Base-by-base conservation (phyloP, 2,797 vertebrate species). In the Pseudochirops corinnae region DNA sequence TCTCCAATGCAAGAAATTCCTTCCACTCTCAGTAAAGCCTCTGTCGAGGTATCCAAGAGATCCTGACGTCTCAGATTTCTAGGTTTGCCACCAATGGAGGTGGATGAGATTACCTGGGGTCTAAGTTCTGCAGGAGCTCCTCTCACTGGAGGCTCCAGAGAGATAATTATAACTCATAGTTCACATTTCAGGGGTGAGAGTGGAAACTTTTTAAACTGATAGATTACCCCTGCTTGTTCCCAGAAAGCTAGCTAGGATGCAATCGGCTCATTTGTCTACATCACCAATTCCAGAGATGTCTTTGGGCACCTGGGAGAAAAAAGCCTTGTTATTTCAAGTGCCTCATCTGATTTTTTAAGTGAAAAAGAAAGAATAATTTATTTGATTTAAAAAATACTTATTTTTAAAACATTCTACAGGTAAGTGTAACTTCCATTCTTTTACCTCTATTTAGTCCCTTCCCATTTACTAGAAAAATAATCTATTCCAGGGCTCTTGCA, bases 401-500 rank as follows among this genome's bases (percentile, higher is more conserved):
- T 46, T 82, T 39, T 82, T 1, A 39, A 82, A 46, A 39, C 6
- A 4, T 87, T 87, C 39, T 46, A 1, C 46, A 87, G 74, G 39
- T 46, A 26, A 87, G 74, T 50, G 39, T 87, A 46, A 2, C n/a
- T 82, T 18, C 2, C 7, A 33, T n/a, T 82, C 14, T 82, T 39
- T 39, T 74, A 46, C 67, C 39, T 82, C n/a, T 10, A 2, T 39
- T 82, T 82, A 82, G n/a, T 82, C 21, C 18, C 18, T 39, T 82
- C n/a, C 39, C n/a, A 91, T 58, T 57, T 95, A 60, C 29, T 97
- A 57, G 60, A 90, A 96, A 94, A 52, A 9, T 39, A 90, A 87
- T 50, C 39, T 95, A 18, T 29, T 55, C 94, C 82, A 87, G 26
- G 92, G 58, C 90, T 93, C 91, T 94, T 92, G 93, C 93, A 91